Evolutionary conservation across 2,797 vertebrate genomes (phyloP).

Genomic region (Pangasius mekongensis): DNA sequence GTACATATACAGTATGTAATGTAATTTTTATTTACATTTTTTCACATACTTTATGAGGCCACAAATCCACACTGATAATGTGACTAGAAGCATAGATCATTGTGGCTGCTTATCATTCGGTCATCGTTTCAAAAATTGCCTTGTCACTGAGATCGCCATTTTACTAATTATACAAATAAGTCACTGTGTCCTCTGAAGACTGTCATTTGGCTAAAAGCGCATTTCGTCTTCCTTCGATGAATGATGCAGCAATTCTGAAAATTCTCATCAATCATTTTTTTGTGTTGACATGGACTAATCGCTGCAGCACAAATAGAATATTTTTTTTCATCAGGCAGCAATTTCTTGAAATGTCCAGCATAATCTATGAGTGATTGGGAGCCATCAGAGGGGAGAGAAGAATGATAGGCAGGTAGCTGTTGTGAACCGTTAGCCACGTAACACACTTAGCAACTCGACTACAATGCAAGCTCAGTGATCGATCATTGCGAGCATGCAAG

Average conservation of each 20-base stretch:
- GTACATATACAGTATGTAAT: neutral
- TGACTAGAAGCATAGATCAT: constrained; percentile 24
- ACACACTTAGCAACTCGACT: constrained; percentile 22
- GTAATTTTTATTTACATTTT: neutral
- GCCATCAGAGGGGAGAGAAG: neutral
- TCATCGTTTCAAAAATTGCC: constrained; percentile 12
- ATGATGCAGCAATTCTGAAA: constrained; percentile 17
- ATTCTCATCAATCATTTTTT: constrained; percentile 23
- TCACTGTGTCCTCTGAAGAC: constrained; percentile 31
- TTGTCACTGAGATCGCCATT: constrained; percentile 18
- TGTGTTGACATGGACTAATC: constrained; percentile 21
- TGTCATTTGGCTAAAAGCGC: constrained; percentile 31
- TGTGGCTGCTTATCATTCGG: constrained; percentile 7
- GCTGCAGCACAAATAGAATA: constrained; percentile 10
- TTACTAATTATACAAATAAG: constrained; percentile 35
- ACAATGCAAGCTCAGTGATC: constrained; percentile 26
- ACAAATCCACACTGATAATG: neutral
- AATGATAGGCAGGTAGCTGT: constrained; percentile 22
- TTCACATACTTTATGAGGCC: neutral
- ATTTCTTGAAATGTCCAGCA: constrained; percentile 13
- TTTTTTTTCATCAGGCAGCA: constrained; percentile 10
- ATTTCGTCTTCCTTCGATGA: constrained; percentile 27
- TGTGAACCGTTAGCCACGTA: constrained; percentile 18
- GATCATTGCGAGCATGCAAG: constrained; percentile 13
- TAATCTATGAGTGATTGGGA: constrained; percentile 9